These are phyloP conservation scores for Bujurquina vittata DNA, from an alignment of 2,113 vertebrate genomes.

Conservation along the genomic window DNA sequence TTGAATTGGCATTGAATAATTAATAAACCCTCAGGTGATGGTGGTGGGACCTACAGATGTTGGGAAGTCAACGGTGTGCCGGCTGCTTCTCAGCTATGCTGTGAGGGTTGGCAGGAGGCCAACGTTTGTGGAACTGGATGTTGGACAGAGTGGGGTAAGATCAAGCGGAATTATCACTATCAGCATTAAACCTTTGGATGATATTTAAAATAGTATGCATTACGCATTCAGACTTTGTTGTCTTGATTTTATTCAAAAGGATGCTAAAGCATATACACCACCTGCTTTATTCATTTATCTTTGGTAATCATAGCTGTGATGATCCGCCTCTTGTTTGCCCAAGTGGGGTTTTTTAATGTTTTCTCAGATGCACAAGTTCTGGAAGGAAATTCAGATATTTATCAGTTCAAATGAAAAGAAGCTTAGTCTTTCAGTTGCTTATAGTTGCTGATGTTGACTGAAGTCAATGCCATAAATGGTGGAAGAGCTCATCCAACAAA, in stretches of 20 bases:
- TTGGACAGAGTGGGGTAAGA: constrained; percentile 91
- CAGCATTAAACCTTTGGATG: not conserved
- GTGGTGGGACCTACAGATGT: constrained; percentile 96
- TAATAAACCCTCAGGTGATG: constrained; percentile 83
- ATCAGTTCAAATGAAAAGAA: not conserved
- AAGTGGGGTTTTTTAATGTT: not conserved
- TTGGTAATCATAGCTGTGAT: not conserved
- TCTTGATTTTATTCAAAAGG: not conserved
- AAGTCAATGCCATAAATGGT: not conserved
- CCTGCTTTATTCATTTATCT: not conserved
- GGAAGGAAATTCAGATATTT: not conserved
- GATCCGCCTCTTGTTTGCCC: not conserved
- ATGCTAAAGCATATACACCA: not conserved
- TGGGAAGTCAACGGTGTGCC: constrained; percentile 93
- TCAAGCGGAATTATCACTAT: not conserved
- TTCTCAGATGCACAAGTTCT: not conserved
- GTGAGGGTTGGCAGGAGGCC: constrained; percentile 96
- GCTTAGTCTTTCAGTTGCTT: not conserved
- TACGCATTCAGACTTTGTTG: not conserved
- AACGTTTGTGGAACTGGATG: constrained; percentile 95
- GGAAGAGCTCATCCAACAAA: not conserved
- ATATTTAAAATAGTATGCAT: not conserved
- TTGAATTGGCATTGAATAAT: not conserved
- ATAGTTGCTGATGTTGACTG: not conserved
- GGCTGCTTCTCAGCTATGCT: constrained; percentile 91